phyloP scores from a whole-genome alignment of 1,140 invertebrate species.

The Trigoniulus corallinus region DNA sequence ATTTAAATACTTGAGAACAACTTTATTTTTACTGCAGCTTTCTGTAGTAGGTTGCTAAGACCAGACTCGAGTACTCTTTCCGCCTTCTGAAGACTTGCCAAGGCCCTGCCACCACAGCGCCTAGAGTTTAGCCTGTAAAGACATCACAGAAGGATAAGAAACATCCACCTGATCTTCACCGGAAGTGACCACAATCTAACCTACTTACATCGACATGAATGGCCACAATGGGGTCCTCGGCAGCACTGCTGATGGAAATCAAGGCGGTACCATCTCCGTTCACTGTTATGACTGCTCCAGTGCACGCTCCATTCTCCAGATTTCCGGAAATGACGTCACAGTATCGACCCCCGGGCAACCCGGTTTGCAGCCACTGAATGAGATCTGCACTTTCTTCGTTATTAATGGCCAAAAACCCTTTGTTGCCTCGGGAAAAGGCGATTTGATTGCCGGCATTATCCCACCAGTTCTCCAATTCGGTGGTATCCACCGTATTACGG shows the following conservation, averaged over 20 bases:
- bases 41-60: too few relatives aligned
- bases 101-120: too few relatives aligned
- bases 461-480: constrained; percentile 46
- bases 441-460: constrained; percentile 54
- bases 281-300: constrained; percentile 20
- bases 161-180: neutral
- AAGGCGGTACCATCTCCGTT: constrained; percentile 17
- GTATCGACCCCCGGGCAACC: constrained; percentile 22
- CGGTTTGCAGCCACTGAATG: constrained; percentile 19
- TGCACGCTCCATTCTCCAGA: constrained; percentile 19
- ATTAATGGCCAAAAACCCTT: constrained; percentile 57
- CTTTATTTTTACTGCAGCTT: too few relatives aligned
- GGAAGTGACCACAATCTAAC: neutral
- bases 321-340: constrained; percentile 27
- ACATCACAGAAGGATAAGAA: neutral
- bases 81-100: too few relatives aligned
- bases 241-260: constrained; percentile 15
- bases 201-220: constrained; percentile 20
- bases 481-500: constrained; percentile 17
- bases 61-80: too few relatives aligned
- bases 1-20: too few relatives aligned
- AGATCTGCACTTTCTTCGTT: constrained; percentile 35
- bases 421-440: constrained; percentile 50
- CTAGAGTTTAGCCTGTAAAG: neutral
- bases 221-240: constrained; percentile 22